Evolutionary conservation across 2,113 vertebrate genomes (phyloP).

Genomic region (Physeter macrocephalus): DNA sequence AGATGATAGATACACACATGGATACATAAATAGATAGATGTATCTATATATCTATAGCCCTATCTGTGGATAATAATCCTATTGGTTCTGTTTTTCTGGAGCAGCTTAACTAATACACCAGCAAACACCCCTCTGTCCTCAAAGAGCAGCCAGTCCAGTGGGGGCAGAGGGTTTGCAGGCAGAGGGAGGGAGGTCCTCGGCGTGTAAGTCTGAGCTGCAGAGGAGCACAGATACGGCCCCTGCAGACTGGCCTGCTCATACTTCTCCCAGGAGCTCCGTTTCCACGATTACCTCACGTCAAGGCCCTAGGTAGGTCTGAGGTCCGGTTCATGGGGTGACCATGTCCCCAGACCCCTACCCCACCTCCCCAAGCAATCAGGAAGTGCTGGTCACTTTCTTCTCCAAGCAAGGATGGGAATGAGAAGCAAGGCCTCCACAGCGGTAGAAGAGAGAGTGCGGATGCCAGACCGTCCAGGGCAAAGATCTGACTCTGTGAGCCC

Average conservation of each 20-base stretch:
- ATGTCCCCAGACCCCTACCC: neutral
- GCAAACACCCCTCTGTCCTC: neutral
- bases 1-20: neutral
- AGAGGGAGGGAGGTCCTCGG: neutral
- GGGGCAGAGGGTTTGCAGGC: neutral
- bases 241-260: fast-evolving
- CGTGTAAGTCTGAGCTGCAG: neutral
- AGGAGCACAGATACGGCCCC: neutral
- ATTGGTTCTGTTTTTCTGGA: neutral
- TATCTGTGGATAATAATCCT: neutral
- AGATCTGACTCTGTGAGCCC: neutral
- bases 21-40: neutral
- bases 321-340: neutral
- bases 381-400: neutral
- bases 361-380: neutral
- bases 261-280: neutral
- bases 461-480: neutral
- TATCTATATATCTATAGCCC: neutral
- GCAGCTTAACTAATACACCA: neutral
- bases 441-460: neutral
- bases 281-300: neutral
- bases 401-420: neutral
- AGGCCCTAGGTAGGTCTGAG: neutral
- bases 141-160: neutral
- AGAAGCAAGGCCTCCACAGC: neutral